Base-by-base conservation (phyloP, 2,888 invertebrate species). In the Eupithecia vulgata region DNA sequence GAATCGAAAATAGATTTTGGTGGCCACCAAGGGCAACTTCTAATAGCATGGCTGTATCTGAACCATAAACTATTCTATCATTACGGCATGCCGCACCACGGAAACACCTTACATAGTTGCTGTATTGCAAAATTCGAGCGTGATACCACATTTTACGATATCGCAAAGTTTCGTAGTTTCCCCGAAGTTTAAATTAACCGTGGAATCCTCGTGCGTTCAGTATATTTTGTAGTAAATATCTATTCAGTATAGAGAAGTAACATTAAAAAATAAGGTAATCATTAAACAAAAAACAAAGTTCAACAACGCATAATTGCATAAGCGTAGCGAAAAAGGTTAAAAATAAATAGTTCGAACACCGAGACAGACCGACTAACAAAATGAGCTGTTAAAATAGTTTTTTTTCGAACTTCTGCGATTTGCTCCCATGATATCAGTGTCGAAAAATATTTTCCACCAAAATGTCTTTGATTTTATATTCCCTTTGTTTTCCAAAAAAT, bases 141-240 rank as follows among this genome's bases (percentile, higher is more conserved):
- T 61, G 40, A 65, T 52, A 40, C 59, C 37, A 67, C 45, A 62
- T 59, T 71, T 68, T 68, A 71, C 74, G 62, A 71, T 71, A 71
- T 52, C 34, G 12, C 66, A 21, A 68, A 71, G 64, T 74, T 74
- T 30, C 52, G 68, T 34, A 52, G 48, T 52, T 52, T 66, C 21
- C 30, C 57, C 61, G 13, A 74, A 71, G 68, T 74, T 74, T 71
- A 69, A 74, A 74, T 74, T 67, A 69, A 66, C 66, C 48, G 62
- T 34, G 40, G 70, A 35, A 70, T 67, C 67, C 35, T 45, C 61
- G n/a, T 64, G 70, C n/a, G n/a, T n/a, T n/a, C n/a, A n/a, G n/a
- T n/a, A n/a, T n/a, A n/a, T n/a, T n/a, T n/a, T n/a, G n/a, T n/a
- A n/a, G n/a, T n/a, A n/a, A n/a, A n/a, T n/a, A n/a, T n/a, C n/a